A percentile compares a stretch with the other conserved stretches of the same genome.
Evolutionary conservation across 1,140 invertebrate species (phyloP).

Genomic region (Drosophila trapezifrons): DNA sequence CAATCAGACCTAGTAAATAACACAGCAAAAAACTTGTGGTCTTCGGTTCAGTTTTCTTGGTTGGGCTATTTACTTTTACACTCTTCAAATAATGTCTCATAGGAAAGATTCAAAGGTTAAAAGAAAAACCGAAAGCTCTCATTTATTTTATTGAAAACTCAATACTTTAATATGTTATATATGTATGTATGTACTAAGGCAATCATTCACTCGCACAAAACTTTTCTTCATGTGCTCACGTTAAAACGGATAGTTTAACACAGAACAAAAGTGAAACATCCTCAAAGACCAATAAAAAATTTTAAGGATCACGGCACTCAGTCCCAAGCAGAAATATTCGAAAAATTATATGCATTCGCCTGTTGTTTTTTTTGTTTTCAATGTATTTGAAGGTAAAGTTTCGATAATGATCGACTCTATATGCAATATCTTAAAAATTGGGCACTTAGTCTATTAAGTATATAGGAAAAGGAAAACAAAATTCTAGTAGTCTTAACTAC

Average conservation of each 20-base stretch:
- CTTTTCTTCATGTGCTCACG: no score
- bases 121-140: no score
- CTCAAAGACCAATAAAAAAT: background rate
- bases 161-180: no score
- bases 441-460: conserved; percentile 4
- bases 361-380: background rate
- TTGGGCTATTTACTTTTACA: background rate
- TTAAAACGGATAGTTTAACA: no score
- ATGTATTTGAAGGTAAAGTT: background rate
- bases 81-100: background rate
- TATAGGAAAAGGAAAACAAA: background rate
- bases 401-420: background rate
- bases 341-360: background rate
- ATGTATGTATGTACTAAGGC: no score
- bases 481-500: background rate
- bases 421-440: conserved; percentile 3
- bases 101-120: no score
- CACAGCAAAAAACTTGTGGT: no score
- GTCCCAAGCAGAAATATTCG: background rate
- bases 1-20: background rate
- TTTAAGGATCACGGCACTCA: background rate
- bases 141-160: no score
- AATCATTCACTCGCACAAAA: no score
- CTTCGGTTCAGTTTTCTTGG: background rate
- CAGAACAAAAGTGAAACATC: no score